These are phyloP conservation scores for Zaprionus ghesquierei DNA, from an alignment of 1,140 invertebrate genomes.

Conservation along the genomic window DNA sequence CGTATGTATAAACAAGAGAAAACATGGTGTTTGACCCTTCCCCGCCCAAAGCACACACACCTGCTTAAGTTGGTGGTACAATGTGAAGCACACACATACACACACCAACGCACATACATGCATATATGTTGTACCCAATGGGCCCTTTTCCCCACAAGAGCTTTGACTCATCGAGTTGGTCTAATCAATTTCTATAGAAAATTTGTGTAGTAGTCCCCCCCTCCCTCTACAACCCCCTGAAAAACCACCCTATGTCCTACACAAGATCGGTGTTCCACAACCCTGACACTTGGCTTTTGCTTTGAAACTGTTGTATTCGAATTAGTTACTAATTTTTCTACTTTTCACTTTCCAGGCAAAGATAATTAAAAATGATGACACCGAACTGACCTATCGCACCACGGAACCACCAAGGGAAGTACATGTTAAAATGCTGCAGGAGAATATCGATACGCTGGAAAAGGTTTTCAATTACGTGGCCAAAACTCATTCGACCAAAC, in stretches of 20 bases:
- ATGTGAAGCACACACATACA: constrained; percentile 12
- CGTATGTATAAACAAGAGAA: constrained; percentile 31
- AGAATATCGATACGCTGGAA: constrained; percentile 93
- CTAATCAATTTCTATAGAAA: not conserved
- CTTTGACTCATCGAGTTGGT: not conserved
- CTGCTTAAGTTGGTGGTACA: not conserved
- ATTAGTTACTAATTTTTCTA: not conserved
- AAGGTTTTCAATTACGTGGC: constrained; percentile 92
- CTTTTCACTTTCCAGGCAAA: constrained; percentile 64
- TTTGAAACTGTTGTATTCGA: not conserved
- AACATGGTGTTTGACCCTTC: constrained; percentile 28
- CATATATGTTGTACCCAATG: not conserved
- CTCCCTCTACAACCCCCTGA: not conserved
- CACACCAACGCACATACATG: not conserved
- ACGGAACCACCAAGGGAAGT: constrained; percentile 86
- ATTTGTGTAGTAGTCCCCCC: not conserved
- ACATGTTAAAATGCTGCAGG: constrained; percentile 88
- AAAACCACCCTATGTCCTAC: not conserved
- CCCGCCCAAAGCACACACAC: not conserved
- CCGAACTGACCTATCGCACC: constrained; percentile 88
- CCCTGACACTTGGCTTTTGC: not conserved
- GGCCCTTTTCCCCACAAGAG: not conserved
- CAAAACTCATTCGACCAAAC: constrained; percentile 88
- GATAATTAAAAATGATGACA: constrained; percentile 69
- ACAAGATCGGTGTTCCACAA: not conserved